Percentiles rank a stretch among this genome's conserved stretches.
Conservation (phyloP, 2,888 invertebrate species). For the Cosmopolites sordidus region DNA sequence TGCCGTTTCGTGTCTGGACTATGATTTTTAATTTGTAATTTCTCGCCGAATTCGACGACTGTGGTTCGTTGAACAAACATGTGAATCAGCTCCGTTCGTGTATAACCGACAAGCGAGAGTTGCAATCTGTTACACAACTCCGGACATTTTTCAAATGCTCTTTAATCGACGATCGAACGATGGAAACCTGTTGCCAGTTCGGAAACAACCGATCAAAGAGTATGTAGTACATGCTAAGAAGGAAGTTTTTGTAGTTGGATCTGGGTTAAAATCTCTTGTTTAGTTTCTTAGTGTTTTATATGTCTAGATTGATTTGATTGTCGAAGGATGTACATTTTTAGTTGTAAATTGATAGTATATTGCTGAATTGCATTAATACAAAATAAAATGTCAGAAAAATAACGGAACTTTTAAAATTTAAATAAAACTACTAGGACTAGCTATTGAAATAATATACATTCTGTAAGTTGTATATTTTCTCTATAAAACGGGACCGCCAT, state of each 20-base stretch:
- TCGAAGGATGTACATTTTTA: no score
- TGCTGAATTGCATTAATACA: no score
- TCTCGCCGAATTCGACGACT: slow-evolving; percentile 17
- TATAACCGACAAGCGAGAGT: slow-evolving; percentile 31
- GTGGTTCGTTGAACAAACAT: slow-evolving; percentile 35
- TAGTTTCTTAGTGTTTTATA: no score
- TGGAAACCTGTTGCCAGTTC: slow-evolving; percentile 47
- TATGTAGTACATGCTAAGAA: slow-evolving; percentile 26
- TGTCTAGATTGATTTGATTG: no score
- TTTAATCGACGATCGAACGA: slow-evolving; percentile 49
- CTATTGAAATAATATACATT: no score
- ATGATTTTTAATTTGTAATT: slow-evolving; percentile 23
- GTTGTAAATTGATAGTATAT: no score
- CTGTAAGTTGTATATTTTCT: no score
- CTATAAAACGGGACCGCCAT: no score
- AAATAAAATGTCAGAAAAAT: no score
- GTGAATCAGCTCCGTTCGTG: slow-evolving; percentile 35
- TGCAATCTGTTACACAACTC: slow-evolving; percentile 46
- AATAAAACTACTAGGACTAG: no score
- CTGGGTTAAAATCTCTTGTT: no score
- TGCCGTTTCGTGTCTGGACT: slow-evolving; percentile 2
- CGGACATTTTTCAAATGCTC: slow-evolving; percentile 48
- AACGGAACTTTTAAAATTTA: no score
- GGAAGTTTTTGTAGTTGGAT: slow-evolving; percentile 21
- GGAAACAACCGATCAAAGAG: slow-evolving; percentile 3